Base-by-base conservation (phyloP, 2,888 invertebrate species). In the Agapostemon virescens region DNA sequence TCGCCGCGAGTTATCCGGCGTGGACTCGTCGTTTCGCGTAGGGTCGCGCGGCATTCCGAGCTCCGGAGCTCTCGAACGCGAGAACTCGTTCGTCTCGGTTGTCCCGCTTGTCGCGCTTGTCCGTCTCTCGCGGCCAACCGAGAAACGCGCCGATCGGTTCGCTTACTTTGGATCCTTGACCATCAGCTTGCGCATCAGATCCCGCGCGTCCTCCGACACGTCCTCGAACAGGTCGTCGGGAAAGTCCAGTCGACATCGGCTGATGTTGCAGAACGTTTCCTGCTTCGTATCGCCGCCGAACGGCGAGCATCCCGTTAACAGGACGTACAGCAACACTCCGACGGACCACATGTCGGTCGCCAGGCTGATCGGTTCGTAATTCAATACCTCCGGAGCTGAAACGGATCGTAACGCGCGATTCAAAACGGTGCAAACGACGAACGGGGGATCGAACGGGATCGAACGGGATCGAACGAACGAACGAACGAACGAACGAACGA, bases 281-380 rank as follows among this genome's bases (percentile, higher is more conserved):
- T 98, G 98, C 93, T 98, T 98, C 85, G 97, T 97, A 93, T 98
- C 98, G 77, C 98, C 98, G 77, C 98, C 98, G 93, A 99, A 99
- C 40, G 98, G 99, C 74, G 98, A 98, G 93, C 97, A 98, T 75
- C 98, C 98, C 88, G 98, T 98, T 84, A 99, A 94, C 88, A 99
- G 95, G 49, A 98, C 98, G 94, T 99, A 99, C 55, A 98, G 95
- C 90, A 99, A 94, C 63, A 99, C 98, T 81, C 99, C 99, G 87
- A 98, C 95, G 82, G 98, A 98, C 98, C 98, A 99, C 94, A 98
- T 98, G 93, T 99, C 98, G 78, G 98, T 98, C 68, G 98, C 96
- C 86, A 98, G 94, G 88, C 97, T 97, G 85, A 98, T 95, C 77
- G 98, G 98, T 93, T 99, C 98, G 94, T 98, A 99, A 90, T 97